phyloP scores from a whole-genome alignment of 2,888 invertebrate species.

The Himalopsyche kuldschensis region DNA sequence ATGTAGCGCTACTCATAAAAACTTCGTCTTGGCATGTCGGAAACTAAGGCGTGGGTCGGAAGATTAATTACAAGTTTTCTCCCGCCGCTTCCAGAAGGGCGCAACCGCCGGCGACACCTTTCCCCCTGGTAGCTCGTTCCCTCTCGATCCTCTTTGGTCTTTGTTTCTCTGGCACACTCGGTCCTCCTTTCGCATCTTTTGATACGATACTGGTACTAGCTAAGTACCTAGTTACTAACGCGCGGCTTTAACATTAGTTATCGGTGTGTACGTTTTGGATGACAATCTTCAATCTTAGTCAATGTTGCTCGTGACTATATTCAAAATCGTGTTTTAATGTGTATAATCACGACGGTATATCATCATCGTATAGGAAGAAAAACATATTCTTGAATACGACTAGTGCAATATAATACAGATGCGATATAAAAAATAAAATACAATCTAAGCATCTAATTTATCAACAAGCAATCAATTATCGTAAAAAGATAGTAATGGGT shows the following conservation, averaged over 20 bases:
- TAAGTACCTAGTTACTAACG: not conserved
- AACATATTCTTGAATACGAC: too few species aligned
- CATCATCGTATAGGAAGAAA: not conserved
- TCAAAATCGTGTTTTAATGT: not conserved
- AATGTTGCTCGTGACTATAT: not conserved
- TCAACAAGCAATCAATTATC: too few species aligned
- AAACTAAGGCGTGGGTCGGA: conserved; percentile 31
- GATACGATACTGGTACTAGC: not conserved
- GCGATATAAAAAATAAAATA: too few species aligned
- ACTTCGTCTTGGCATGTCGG: conserved; percentile 30
- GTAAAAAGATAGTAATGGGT: too few species aligned
- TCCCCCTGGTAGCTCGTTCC: not conserved
- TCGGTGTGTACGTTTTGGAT: not conserved
- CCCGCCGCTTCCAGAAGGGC: conserved; percentile 6
- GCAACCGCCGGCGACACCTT: not conserved
- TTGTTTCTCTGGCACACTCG: not conserved
- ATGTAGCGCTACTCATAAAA: conserved; percentile 26
- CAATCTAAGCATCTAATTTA: too few species aligned
- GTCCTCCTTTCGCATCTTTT: not conserved
- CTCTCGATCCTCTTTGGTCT: not conserved
- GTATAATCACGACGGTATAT: not conserved
- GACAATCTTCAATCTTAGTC: not conserved
- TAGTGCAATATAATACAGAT: too few species aligned
- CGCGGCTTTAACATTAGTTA: not conserved
- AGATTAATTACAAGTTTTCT: conserved; percentile 39